Evolutionary conservation across 2,113 vertebrate genomes (phyloP), one percentile per base, ranked within the genome.

Genomic region (Formicarius rufipectus): DNA sequence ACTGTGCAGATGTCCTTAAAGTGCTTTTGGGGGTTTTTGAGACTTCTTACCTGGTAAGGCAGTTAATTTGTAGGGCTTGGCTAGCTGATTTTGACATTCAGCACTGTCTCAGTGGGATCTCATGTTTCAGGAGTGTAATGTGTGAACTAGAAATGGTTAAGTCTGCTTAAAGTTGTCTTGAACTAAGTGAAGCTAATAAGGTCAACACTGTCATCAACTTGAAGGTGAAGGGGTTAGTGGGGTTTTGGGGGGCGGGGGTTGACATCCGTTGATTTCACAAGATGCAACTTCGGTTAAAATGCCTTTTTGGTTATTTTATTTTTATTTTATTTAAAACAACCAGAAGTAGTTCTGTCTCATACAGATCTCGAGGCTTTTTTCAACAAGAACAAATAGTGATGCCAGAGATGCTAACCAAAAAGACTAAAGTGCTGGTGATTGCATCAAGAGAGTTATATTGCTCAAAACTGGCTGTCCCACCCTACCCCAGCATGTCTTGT

Each of bases 171-270:
- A 81, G 63, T 35, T 92, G 6, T 81, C 42, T 55, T 33, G 28
- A 90, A 40, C 22, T 49, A 42, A 67, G 15, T 24, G 21, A 87
- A 87, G 30, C n/a, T 82, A 53, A 22, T 35, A 68, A 74, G 31
- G 30, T 81, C 69, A 68, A 1, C 67, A 12, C 47, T 87, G 30
- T 30, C 68, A 44, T 74, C 19, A 39, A 0, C 19, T 68, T 33
- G 22, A 35, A 50, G 27, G 2, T 14, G 17, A 56, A 27, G 6
- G 6, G 0, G 1, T 37, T 85, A 10, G 6, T 76, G 40, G 15
- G 8, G 4, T 40, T 78, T n/a, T 33, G 3, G 0, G 0, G 8
- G 4, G n/a, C n/a, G n/a, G 0, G 3, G 7, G 0, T 12, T 33
- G n/a, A 45, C 22, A 30, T 49, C 12, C 8, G 40, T 42, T 35